Evolutionary conservation across 1,140 invertebrate genomes (phyloP).

Genomic region (Pseudomyrmex concolor): DNA sequence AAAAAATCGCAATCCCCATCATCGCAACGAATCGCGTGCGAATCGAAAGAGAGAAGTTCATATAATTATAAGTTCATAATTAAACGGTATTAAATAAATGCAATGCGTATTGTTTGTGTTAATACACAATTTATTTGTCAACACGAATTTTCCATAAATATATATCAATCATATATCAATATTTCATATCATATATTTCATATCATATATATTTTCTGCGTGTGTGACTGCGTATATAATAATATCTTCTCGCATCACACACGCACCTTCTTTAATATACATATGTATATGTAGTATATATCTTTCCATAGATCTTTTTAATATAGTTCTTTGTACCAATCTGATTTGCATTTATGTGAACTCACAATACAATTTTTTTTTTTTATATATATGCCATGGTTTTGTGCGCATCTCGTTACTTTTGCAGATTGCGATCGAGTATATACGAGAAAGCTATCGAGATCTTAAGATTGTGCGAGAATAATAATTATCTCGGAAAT

Average conservation of each 20-base stretch:
- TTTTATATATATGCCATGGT: conserved; percentile 13
- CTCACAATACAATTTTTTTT: conserved; percentile 47
- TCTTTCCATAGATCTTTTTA: conserved; percentile 57
- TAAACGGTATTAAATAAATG: conserved; percentile 1
- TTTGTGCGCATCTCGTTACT: conserved; percentile 54
- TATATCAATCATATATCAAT: conserved; percentile 79
- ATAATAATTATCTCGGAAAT: background rate
- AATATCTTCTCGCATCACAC: conserved; percentile 67
- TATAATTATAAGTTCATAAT: no score
- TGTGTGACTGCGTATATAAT: conserved; percentile 65
- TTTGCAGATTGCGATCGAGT: conserved; percentile 70
- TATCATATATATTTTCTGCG: conserved; percentile 71
- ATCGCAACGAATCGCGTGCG: no score
- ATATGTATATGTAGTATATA: conserved; percentile 14
- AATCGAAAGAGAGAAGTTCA: no score
- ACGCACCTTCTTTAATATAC: conserved; percentile 1
- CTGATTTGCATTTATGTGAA: conserved; percentile 56
- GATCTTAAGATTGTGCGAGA: background rate
- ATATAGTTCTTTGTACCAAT: conserved; percentile 74
- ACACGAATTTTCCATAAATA: conserved; percentile 82
- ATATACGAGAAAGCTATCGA: conserved; percentile 3
- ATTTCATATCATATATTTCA: no score
- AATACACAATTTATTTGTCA: conserved; percentile 81
- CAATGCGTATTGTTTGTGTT: conserved; percentile 25
- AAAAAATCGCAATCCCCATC: background rate